A percentile compares a stretch with the other conserved stretches of the same genome.
Conservation (phyloP, 2,113 vertebrate genomes). For the Gadus chalcogrammus region DNA sequence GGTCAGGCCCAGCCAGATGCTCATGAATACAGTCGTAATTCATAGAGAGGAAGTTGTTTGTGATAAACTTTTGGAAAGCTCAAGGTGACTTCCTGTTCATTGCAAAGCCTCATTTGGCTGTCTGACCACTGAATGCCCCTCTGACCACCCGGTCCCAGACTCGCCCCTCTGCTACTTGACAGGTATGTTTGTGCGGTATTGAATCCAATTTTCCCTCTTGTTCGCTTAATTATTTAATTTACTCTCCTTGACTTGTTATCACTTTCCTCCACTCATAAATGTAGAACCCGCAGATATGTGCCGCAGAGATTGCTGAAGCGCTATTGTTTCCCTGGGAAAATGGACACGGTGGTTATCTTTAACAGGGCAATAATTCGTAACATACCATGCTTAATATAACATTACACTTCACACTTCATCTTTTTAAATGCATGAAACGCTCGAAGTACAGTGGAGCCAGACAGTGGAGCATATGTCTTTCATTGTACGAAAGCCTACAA, state of each 20-base stretch:
- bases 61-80: slow-evolving; percentile 57
- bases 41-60: slow-evolving; percentile 37
- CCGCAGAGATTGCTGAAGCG: too few relatives aligned
- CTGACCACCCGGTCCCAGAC: slow-evolving; percentile 9
- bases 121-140: slow-evolving; percentile 12
- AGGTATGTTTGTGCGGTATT: slow-evolving; percentile 18
- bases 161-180: not conserved
- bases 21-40: slow-evolving; percentile 70
- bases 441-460: too few relatives aligned
- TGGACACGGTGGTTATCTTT: too few relatives aligned
- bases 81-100: slow-evolving; percentile 66
- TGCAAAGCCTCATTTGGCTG: slow-evolving; percentile 40
- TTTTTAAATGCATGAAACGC: too few relatives aligned
- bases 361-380: too few relatives aligned
- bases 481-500: too few relatives aligned
- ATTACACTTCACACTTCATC: too few relatives aligned
- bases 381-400: too few relatives aligned
- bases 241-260: slow-evolving; percentile 13
- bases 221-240: not conserved
- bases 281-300: too few relatives aligned
- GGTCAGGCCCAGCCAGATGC: slow-evolving; percentile 66
- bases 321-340: too few relatives aligned
- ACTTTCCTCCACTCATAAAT: not conserved
- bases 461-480: too few relatives aligned
- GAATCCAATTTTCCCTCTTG: slow-evolving; percentile 10